phyloP scores from a whole-genome alignment of 1,140 invertebrate species.

The Homalodisca vitripennis region DNA sequence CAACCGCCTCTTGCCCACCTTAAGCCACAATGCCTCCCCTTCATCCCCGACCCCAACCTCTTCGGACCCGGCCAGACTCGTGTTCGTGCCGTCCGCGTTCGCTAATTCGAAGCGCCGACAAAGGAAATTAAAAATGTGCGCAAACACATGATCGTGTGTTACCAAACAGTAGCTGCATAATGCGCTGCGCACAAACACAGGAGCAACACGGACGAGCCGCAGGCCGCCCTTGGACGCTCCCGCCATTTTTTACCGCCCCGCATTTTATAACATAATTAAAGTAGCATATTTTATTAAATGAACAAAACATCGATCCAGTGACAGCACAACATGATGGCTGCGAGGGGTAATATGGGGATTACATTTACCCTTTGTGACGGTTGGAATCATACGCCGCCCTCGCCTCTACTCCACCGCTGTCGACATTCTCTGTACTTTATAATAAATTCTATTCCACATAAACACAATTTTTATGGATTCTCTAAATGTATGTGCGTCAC shows the following conservation, averaged over 20 bases:
- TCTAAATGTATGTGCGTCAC: no score
- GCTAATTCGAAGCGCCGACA: not conserved
- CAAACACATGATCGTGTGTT: not conserved
- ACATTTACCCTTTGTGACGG: conserved; percentile 22
- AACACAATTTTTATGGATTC: no score
- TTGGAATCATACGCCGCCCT: no score
- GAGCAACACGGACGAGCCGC: no score
- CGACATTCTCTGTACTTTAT: no score
- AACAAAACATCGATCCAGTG: conserved; percentile 12
- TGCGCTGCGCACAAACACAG: no score
- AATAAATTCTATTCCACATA: no score
- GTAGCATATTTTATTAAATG: conserved; percentile 27
- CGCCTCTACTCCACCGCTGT: no score
- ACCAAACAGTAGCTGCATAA: not conserved
- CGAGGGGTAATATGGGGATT: conserved; percentile 10
- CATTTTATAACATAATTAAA: conserved; percentile 27
- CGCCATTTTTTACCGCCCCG: not conserved
- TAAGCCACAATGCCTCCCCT: not conserved
- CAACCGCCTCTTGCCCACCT: no score
- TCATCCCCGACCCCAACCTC: not conserved
- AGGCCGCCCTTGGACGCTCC: not conserved
- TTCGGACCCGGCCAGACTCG: not conserved
- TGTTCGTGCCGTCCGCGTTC: not conserved
- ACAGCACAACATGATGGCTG: conserved; percentile 1
- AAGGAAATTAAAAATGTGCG: not conserved